A percentile compares a stretch with the other conserved stretches of the same genome.
phyloP scores from a whole-genome alignment of 2,888 invertebrate genomes.

The Dryobota labecula region DNA sequence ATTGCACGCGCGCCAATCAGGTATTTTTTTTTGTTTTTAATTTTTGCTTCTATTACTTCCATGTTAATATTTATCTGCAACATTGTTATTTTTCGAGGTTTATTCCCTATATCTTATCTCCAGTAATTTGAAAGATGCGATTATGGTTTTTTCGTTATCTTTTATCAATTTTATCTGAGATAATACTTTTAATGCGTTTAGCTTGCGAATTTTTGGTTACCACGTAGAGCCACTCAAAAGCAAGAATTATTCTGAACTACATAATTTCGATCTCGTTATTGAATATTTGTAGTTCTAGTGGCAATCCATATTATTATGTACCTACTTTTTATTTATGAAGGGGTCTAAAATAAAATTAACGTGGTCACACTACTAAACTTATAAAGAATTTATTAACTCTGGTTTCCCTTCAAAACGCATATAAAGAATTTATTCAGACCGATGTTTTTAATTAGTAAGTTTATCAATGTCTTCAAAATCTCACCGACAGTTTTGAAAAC shows the following conservation, averaged over 20 bases:
- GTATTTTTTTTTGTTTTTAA: constrained; percentile 26
- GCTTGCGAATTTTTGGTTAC: not conserved
- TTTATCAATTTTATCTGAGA: constrained; percentile 15
- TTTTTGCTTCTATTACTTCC: not conserved
- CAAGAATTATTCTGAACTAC: not conserved
- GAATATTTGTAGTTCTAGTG: not conserved
- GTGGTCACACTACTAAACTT: not conserved
- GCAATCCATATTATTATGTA: not conserved
- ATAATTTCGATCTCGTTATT: not conserved
- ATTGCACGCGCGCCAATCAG: constrained; percentile 27
- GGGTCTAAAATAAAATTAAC: not conserved
- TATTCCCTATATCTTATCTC: constrained; percentile 30
- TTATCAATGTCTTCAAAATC: not conserved
- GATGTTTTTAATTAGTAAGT: not conserved
- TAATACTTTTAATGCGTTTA: not conserved
- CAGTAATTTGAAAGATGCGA: constrained; percentile 28
- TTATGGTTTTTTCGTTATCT: constrained; percentile 27
- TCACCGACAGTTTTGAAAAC: not conserved
- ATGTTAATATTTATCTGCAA: not conserved
- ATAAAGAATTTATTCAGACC: not conserved
- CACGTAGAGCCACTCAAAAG: not conserved
- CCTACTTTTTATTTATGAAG: not conserved
- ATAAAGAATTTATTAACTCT: not conserved
- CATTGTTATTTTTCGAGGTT: constrained; percentile 22
- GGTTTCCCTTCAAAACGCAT: too few relatives aligned